Evolutionary conservation across 2,113 vertebrate species (phyloP).

Genomic region (Pangasianodon hypophthalmus): DNA sequence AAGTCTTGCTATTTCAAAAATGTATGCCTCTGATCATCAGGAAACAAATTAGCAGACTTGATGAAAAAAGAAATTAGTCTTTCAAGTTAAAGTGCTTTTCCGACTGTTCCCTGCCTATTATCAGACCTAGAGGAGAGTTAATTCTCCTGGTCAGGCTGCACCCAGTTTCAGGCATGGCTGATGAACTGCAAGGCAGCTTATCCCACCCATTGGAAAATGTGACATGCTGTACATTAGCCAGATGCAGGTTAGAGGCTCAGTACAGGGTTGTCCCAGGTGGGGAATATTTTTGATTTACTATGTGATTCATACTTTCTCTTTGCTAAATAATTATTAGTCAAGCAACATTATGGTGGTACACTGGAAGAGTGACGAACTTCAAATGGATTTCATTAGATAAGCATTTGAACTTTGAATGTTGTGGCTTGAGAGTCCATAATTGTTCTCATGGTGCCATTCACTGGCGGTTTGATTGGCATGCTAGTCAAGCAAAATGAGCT

Average conservation of each 20-base stretch:
- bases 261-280: constrained; percentile 3
- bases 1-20: constrained; percentile 56
- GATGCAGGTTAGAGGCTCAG: constrained; percentile 44
- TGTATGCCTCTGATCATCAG: constrained; percentile 56
- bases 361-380: not conserved
- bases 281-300: constrained; percentile 35
- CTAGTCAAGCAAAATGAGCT: constrained; percentile 51
- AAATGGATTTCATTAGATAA: constrained; percentile 9
- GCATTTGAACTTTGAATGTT: not conserved
- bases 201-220: constrained; percentile 37
- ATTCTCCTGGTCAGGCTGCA: constrained; percentile 49
- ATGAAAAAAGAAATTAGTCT: constrained; percentile 48
- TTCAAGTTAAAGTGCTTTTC: constrained; percentile 46
- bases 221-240: constrained; percentile 51
- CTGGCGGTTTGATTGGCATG: constrained; percentile 45
- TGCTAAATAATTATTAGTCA: constrained; percentile 5
- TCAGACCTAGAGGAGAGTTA: constrained; percentile 47
- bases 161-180: constrained; percentile 39
- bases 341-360: not conserved
- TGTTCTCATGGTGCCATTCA: constrained; percentile 19
- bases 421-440: not conserved
- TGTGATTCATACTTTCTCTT: not conserved
- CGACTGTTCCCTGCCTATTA: constrained; percentile 43
- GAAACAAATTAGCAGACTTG: constrained; percentile 48
- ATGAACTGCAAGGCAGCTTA: constrained; percentile 46